These are phyloP conservation scores for Dallia pectoralis DNA, from an alignment of 2,797 vertebrate species.

Conservation along the genomic window DNA sequence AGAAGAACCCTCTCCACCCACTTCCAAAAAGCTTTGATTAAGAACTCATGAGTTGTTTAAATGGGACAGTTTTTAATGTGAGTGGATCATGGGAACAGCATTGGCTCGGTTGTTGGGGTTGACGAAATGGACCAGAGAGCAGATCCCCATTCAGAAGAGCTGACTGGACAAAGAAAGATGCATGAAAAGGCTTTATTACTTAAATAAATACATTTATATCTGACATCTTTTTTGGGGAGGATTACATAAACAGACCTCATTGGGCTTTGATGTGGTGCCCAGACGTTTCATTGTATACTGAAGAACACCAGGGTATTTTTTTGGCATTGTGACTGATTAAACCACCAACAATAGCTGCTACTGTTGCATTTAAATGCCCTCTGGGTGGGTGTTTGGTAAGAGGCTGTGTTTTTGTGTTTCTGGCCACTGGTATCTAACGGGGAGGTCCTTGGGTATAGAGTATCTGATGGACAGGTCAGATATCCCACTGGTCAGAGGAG, in stretches of 20 bases:
- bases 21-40: slow-evolving; percentile 9
- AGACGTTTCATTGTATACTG: not conserved
- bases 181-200: not conserved
- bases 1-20: too few relatives aligned
- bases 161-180: not conserved
- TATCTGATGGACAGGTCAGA: slow-evolving; percentile 28
- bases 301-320: not conserved
- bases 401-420: slow-evolving; percentile 35
- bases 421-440: slow-evolving; percentile 1
- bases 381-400: not conserved
- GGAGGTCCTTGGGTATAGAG: not conserved
- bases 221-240: not conserved
- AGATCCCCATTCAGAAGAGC: not conserved
- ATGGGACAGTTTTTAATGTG: not conserved
- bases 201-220: not conserved
- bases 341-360: not conserved
- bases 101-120: not conserved
- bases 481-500: slow-evolving; percentile 22
- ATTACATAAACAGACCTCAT: not conserved
- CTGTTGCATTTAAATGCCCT: not conserved
- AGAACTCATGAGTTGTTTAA: slow-evolving; percentile 10
- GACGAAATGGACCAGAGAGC: not conserved
- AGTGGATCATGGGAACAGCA: not conserved
- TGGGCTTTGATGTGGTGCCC: not conserved
- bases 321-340: not conserved